Evolutionary conservation across 2,888 invertebrate genomes (phyloP).

Genomic region (Lathronympha strigana): DNA sequence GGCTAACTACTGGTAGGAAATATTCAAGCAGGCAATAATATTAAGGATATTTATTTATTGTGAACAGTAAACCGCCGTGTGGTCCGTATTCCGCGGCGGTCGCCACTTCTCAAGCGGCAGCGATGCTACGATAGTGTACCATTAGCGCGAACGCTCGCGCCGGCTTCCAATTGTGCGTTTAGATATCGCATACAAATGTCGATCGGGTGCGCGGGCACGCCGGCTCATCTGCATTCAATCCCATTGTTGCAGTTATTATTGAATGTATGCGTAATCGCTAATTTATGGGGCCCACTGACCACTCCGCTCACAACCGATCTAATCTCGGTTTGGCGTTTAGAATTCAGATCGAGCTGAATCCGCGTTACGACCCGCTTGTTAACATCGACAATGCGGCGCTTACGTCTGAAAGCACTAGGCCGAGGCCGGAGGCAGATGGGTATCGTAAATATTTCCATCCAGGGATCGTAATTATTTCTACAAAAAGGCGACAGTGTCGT

Average conservation of each 20-base stretch:
- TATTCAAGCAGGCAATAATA: constrained; percentile 47
- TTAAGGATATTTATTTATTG: constrained; percentile 73
- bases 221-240: constrained; percentile 82
- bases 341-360: constrained; percentile 27
- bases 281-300: constrained; percentile 74
- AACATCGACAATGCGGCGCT: constrained; percentile 31
- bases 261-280: constrained; percentile 79
- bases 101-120: constrained; percentile 73
- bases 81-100: constrained; percentile 77
- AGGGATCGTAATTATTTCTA: constrained; percentile 75
- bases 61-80: constrained; percentile 71
- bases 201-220: constrained; percentile 64
- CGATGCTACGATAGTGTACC: constrained; percentile 82
- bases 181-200: constrained; percentile 84
- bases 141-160: constrained; percentile 83
- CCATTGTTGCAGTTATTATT: constrained; percentile 83
- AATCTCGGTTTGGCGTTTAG: constrained; percentile 48
- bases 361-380: constrained; percentile 26
- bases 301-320: constrained; percentile 59
- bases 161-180: constrained; percentile 83
- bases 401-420: constrained; percentile 17
- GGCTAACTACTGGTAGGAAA: constrained; percentile 33
- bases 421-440: constrained; percentile 53
- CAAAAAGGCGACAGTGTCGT: constrained; percentile 78
- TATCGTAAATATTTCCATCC: constrained; percentile 55